A percentile compares a stretch with the other conserved stretches of the same genome.
These are phyloP conservation scores for Enteromius afrohamiltoni DNA, from an alignment of 2,797 vertebrate genomes.

Conservation along the genomic window DNA sequence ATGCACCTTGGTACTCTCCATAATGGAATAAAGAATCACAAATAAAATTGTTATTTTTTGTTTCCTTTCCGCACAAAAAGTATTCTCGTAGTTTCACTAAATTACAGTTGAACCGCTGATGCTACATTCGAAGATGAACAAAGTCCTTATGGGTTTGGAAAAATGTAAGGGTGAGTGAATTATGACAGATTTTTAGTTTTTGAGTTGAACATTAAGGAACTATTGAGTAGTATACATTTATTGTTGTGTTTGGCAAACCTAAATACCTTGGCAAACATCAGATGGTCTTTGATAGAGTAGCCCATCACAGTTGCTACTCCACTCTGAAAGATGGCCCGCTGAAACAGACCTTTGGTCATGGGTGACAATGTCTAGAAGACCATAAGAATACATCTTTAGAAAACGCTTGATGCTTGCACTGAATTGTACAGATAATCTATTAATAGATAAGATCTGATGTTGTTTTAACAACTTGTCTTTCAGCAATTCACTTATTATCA, in stretches of 20 bases:
- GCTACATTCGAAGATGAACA: too few relatives aligned
- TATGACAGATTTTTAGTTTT: too few relatives aligned
- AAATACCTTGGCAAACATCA: conserved; percentile 65
- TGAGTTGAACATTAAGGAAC: neutral
- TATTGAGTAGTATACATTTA: neutral
- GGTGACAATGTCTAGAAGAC: conserved; percentile 82
- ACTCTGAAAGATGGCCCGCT: conserved; percentile 87
- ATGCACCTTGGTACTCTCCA: too few relatives aligned
- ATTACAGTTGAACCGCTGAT: too few relatives aligned
- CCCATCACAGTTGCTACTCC: conserved; percentile 74
- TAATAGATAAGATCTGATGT: neutral
- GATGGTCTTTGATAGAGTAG: conserved; percentile 61
- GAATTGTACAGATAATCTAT: neutral
- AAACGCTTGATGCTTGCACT: neutral
- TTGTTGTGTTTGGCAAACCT: neutral
- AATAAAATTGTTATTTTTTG: too few relatives aligned
- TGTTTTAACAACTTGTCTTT: neutral
- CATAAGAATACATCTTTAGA: conserved; percentile 16
- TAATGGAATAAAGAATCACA: too few relatives aligned
- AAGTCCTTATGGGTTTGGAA: too few relatives aligned
- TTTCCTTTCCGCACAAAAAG: too few relatives aligned
- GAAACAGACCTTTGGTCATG: conserved; percentile 81
- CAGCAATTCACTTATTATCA: neutral
- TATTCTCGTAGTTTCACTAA: too few relatives aligned
- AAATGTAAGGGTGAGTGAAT: too few relatives aligned